Evolutionary conservation across 2,113 vertebrate species (phyloP).

Genomic region (Anser cygnoides): DNA sequence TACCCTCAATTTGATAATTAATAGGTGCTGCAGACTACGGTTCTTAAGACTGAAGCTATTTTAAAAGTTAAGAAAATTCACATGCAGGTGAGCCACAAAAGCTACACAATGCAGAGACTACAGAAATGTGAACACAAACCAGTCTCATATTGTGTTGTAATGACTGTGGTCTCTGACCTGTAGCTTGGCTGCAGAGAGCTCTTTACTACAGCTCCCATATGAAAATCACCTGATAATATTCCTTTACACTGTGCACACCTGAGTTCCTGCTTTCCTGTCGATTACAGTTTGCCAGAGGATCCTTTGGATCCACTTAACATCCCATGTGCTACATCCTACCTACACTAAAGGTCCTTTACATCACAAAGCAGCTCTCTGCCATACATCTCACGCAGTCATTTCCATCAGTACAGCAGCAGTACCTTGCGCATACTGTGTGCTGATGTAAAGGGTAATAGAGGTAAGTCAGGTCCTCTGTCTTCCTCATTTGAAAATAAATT

Average conservation of each 20-base stretch:
- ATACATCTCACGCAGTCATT: background rate
- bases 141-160: background rate
- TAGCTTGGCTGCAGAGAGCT: background rate
- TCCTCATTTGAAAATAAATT: background rate
- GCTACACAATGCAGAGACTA: background rate
- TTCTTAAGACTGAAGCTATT: background rate
- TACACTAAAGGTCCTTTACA: background rate
- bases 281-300: background rate
- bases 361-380: background rate
- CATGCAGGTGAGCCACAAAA: background rate
- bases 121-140: background rate
- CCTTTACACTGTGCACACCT: background rate
- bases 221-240: background rate
- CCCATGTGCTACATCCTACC: background rate
- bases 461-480: background rate
- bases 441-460: background rate
- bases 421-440: rapidly evolving
- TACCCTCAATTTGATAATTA: background rate
- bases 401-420: background rate
- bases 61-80: background rate
- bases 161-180: background rate
- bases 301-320: background rate
- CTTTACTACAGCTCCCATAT: background rate
- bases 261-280: background rate
- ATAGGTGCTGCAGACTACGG: background rate